Evolutionary conservation across 2,113 vertebrate species (phyloP).

Genomic region (Pelecanus crispus): DNA sequence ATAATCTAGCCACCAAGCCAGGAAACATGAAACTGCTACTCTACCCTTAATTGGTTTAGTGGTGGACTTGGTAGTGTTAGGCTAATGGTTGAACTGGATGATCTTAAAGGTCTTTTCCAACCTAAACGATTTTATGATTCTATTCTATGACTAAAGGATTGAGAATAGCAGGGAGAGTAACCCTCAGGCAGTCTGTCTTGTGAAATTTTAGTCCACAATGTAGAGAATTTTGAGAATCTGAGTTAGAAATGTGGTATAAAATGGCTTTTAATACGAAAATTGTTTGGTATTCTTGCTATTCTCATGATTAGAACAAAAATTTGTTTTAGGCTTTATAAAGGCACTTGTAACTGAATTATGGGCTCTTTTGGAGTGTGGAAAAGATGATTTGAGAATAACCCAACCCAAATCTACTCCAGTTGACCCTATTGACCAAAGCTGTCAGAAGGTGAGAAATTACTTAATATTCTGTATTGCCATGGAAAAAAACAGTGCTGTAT

Average conservation of each 20-base stretch:
- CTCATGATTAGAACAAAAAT: not conserved
- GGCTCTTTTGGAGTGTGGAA: conserved; percentile 86
- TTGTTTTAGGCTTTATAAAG: conserved; percentile 82
- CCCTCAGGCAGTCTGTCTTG: not conserved
- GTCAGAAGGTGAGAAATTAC: conserved; percentile 82
- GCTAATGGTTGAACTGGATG: too few species aligned
- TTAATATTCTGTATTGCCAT: not conserved
- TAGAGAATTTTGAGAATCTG: not conserved
- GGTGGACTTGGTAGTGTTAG: too few species aligned
- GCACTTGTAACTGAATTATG: conserved; percentile 85
- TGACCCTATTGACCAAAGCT: conserved; percentile 90
- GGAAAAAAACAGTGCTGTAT: not conserved
- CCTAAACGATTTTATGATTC: too few species aligned
- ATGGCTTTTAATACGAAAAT: not conserved
- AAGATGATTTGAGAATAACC: conserved; percentile 82
- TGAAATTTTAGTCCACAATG: not conserved
- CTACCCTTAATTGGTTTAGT: too few species aligned
- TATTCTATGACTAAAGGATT: not conserved
- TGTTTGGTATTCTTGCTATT: not conserved
- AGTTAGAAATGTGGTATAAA: not conserved
- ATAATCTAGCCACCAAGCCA: too few species aligned
- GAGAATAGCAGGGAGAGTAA: not conserved
- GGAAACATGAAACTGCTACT: too few species aligned
- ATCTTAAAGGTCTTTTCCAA: too few species aligned
- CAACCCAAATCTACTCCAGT: conserved; percentile 83